Evolutionary conservation across 2,797 vertebrate genomes (phyloP).

Genomic region (Parauchenoglanis ngamensis): DNA sequence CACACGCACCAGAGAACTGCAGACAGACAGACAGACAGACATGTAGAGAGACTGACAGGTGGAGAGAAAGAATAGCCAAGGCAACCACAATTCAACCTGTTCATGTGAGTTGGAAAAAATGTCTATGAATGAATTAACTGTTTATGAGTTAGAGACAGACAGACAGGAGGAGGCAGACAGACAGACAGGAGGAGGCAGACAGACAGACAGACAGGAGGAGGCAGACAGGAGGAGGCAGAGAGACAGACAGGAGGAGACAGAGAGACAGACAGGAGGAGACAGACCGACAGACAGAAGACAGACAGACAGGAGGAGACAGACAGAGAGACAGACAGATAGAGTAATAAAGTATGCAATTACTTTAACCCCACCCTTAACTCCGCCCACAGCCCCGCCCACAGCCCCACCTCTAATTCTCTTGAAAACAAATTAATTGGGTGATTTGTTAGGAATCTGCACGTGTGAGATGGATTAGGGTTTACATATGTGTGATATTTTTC

Average conservation of each 20-base stretch:
- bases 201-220: no score
- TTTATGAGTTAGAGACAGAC: neutral
- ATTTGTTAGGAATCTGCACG: neutral
- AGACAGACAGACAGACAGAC: neutral
- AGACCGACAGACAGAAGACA: neutral
- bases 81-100: neutral
- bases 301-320: no score
- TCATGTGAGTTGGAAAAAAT: neutral
- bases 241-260: neutral
- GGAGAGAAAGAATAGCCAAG: neutral
- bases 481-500: conserved; percentile 12
- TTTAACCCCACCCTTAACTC: neutral
- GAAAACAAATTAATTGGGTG: neutral
- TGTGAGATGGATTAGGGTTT: neutral
- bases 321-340: no score
- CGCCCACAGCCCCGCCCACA: neutral
- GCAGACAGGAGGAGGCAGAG: no score
- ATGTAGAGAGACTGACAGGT: conserved; percentile 1
- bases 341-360: neutral
- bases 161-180: neutral
- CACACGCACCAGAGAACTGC: conserved; percentile 78
- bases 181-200: neutral
- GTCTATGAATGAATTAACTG: neutral
- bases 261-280: neutral
- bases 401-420: neutral